These are phyloP conservation scores for Ceramica pisi DNA, from an alignment of 2,888 invertebrate genomes.

Conservation along the genomic window DNA sequence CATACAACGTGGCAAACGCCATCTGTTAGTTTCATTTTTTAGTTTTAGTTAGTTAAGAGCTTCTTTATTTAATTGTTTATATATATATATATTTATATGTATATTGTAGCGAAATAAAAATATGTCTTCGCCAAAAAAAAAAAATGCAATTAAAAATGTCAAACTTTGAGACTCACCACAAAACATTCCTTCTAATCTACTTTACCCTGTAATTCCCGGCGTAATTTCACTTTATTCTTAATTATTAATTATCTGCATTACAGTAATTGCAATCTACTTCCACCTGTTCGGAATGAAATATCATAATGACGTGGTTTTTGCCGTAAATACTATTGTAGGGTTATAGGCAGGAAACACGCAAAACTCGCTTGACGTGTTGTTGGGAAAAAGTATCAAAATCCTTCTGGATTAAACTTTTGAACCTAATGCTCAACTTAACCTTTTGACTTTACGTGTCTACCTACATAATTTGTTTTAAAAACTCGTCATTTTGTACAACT, in stretches of 20 bases:
- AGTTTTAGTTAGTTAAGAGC: no score
- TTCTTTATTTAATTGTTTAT: no score
- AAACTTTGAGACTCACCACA: slow-evolving; percentile 52
- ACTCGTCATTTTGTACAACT: no score
- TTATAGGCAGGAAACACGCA: slow-evolving; percentile 36
- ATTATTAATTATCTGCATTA: slow-evolving; percentile 62
- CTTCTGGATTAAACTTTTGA: background rate
- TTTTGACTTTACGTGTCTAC: background rate
- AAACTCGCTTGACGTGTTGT: slow-evolving; percentile 3
- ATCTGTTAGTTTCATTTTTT: no score
- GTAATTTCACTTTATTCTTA: slow-evolving; percentile 51
- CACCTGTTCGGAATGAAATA: slow-evolving; percentile 55
- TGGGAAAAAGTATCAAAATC: background rate
- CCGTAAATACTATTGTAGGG: slow-evolving; percentile 3
- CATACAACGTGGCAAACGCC: no score
- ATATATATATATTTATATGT: no score
- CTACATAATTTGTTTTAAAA: no score
- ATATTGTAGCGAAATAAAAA: no score
- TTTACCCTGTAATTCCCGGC: slow-evolving; percentile 32
- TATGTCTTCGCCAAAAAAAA: no score
- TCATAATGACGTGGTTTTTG: slow-evolving; percentile 41
- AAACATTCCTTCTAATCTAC: slow-evolving; percentile 18
- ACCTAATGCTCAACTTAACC: background rate
- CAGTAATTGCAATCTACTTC: slow-evolving; percentile 38
- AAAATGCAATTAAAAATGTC: background rate